Evolutionary conservation across 2,113 vertebrate genomes (phyloP), one percentile per base, ranked within the genome.

Genomic region (Notiomystis cincta): DNA sequence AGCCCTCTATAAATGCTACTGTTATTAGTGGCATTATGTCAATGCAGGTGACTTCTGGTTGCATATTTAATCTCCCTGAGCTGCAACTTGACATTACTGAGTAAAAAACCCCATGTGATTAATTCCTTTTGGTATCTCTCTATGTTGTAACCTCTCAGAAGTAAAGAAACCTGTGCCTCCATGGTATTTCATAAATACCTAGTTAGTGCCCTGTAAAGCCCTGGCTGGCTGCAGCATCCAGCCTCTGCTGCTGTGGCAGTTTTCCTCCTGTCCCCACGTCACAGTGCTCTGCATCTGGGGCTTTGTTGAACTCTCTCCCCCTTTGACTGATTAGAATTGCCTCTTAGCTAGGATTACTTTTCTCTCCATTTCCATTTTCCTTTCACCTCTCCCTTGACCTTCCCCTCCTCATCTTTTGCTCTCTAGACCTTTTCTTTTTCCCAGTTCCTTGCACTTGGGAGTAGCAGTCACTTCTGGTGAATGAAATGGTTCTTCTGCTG

Each of bases 1-100:
- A 90, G 71, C 58, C 70, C 54, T 90, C 71, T 76, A 31, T 82
- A 95, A 96, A 93, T 90, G 75, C 88, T 92, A 89, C 37, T 18
- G 47, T 77, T 95, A 80, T 80, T 90, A 90, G 60, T 27, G 64
- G 60, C n/a, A 70, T 87, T 95, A 73, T 0, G 2, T 86, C 81
- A 77, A 37, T 2, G 31, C 22, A 48, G 56, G 72, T 65, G 37
- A 66, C 83, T 93, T 70, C 53, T 48, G 38, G 28, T 73, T 91
- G 65, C 28, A 30, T 85, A 77, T 93, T 86, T 86, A 87, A 85
- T 84, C 57, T 87, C 89, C 70, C 57, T 82, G 73, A 88, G 84
- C 71, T 85, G 53, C 0, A 0, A 58, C 73, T 90, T 87, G 67
- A 72, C 69, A 56, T 83, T 85, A 48, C 21, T 51, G 54, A 82